Base-by-base conservation (phyloP, 2,888 invertebrate genomes). In the Eurytoma californica region DNA sequence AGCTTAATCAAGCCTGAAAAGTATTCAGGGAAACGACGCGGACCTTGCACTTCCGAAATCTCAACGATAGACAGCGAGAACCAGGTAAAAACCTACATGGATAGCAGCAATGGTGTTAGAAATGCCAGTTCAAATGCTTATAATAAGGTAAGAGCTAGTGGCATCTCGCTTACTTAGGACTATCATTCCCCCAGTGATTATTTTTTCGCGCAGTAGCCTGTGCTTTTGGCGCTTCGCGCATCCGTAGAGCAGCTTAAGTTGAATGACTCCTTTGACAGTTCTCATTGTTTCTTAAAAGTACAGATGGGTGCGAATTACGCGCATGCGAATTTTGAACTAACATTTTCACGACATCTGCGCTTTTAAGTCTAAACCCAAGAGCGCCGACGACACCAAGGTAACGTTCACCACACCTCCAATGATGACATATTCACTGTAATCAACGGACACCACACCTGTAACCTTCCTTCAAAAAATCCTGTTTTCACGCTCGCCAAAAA, bases 11-110 rank as follows among this genome's bases (percentile, higher is more conserved):
- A 94, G 87, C 93, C 94, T 83, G 93, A 93, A 88, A 94, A 94
- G 88, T 94, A 94, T 90, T 92, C 92, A 85, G 93, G 93, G 82
- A 93, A 94, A 88, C 92, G 92, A 85, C 92, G 88, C 82, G 91
- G 88, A 86, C 90, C 89, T 84, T 91, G 90, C 82, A 87, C 89
- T 84, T 90, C 91, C 83, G 92, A 90, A 87, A 90, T 90, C 83
- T 90, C 90, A 82, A 90, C 90, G 80, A 90, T 90, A 91, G 92
- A 94, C 91, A 93, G 94, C 91, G 95, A 95, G 92, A 96, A 95
- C 92, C 97, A 97, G 95, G 97, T 97, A 92, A 97, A 97, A 93
- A 97, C 97, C 91, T 97, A 97, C 93, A 96, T 96, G 94, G 97
- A 94, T 91, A 94, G 94, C 92, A 92, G 95, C 92, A 97, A 97